Base-by-base conservation (phyloP, 2,888 invertebrate species). In the Eupithecia subfuscata region DNA sequence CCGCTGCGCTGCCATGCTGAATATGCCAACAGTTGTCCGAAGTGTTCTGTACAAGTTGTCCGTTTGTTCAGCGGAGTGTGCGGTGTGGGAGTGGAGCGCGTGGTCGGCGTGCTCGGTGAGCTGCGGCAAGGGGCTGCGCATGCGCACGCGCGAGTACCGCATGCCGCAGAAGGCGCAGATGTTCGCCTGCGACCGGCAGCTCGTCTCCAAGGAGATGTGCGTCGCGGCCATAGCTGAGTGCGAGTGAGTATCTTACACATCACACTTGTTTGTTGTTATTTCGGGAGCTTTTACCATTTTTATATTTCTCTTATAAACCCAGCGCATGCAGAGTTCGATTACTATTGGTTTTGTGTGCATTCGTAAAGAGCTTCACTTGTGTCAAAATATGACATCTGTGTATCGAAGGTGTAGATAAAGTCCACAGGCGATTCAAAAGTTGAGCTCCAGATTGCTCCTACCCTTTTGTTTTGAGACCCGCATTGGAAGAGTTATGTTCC, bases 171-270 rank as follows among this genome's bases (percentile, higher is more conserved):
- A 97, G 87, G 98, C 98, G 9, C 92, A 92, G 81, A 96, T 96
- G 96, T 94, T 96, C 84, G 91, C 95, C 81, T 97, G 97, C 88
- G 95, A 96, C 83, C 92, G 97, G 48, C 97, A 98, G 90, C 92
- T 99, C 85, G 95, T 97, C 68, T 96, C 97, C 74, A 98, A 98
- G 91, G 98, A 99, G 95, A 98, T 98, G 97, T 99, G 99, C 88
- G 97, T 97, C 60, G 97, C 98, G 8, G 91, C 93, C 22, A 90
- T 96, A 48, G 92, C 97, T 0, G 97, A 97, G 90, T 98, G 98
- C 92, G 95, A 95, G 97, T 97, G 86, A 96, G 96, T 95, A 56
- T 11, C n/a, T 9, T 18, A 52, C n/a, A 52, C 52, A 56, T n/a
- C 52, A 52, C 52, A 52, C 48, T 18, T 45, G 3, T 18, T n/a